These are phyloP conservation scores for Podocnemis expansa DNA, from an alignment of 2,113 vertebrate species.

Conservation along the genomic window DNA sequence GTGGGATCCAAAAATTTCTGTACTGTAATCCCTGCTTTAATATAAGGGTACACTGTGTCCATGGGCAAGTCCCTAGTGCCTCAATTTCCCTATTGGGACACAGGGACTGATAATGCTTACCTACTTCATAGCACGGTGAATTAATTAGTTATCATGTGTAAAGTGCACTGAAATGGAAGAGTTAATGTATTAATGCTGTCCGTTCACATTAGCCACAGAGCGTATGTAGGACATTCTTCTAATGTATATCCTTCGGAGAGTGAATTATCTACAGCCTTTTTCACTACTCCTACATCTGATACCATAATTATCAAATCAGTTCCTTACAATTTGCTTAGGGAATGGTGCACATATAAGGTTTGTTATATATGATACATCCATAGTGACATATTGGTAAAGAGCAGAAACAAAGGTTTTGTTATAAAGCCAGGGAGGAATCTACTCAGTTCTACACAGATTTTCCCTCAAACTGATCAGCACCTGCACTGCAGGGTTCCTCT, in stretches of 20 bases:
- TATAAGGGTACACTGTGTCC: neutral
- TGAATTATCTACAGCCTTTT: neutral
- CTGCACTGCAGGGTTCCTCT: fast-evolving
- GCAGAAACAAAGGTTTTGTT: neutral
- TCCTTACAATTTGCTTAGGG: neutral
- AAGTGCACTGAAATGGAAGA: conserved; percentile 3
- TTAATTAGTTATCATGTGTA: neutral
- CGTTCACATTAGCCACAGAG: neutral
- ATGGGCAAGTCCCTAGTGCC: neutral
- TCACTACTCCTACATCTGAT: neutral
- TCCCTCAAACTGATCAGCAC: neutral
- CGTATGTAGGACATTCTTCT: neutral
- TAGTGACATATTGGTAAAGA: neutral
- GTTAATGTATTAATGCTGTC: conserved; percentile 8
- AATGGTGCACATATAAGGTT: neutral
- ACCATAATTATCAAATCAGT: neutral
- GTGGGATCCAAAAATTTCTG: neutral
- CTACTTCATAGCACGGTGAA: neutral
- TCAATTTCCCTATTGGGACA: neutral
- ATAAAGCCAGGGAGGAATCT: neutral
- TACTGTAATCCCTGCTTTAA: neutral
- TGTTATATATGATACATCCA: neutral
- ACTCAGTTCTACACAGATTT: neutral
- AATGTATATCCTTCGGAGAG: neutral
- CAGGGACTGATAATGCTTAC: neutral